A percentile compares a stretch with the other conserved stretches of the same genome.
phyloP scores from a whole-genome alignment of 1,140 invertebrate genomes.

The Mylabris phalerata region DNA sequence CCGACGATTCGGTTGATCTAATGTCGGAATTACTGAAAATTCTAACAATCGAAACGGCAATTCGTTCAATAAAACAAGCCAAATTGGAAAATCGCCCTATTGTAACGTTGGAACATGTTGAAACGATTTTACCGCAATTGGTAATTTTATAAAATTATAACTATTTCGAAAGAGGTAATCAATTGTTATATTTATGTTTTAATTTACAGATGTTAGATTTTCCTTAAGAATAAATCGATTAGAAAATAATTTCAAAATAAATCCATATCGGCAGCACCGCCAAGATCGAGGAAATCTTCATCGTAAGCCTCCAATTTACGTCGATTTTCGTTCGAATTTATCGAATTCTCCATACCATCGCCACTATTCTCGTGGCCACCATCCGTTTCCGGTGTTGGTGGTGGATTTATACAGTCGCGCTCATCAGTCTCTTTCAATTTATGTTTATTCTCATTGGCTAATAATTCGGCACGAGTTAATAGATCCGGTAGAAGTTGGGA shows the following conservation, averaged over 20 bases:
- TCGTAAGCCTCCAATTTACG: slow-evolving; percentile 46
- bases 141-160: slow-evolving; percentile 15
- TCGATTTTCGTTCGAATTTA: slow-evolving; percentile 1
- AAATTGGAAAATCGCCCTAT: slow-evolving; percentile 37
- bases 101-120: slow-evolving; percentile 29
- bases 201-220: slow-evolving; percentile 31
- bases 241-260: slow-evolving; percentile 47
- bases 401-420: slow-evolving; percentile 62
- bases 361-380: slow-evolving; percentile 62
- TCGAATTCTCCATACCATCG: slow-evolving; percentile 47
- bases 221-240: slow-evolving; percentile 10
- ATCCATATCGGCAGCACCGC: slow-evolving; percentile 65
- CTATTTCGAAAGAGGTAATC: slow-evolving; percentile 1
- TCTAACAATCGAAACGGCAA: slow-evolving; percentile 45
- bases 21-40: slow-evolving; percentile 45
- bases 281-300: slow-evolving; percentile 65
- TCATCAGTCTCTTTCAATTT: slow-evolving; percentile 45
- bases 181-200: slow-evolving; percentile 8
- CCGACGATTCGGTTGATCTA: slow-evolving; percentile 36
- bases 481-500: slow-evolving; percentile 54
- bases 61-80: slow-evolving; percentile 45
- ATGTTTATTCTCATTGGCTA: slow-evolving; percentile 41
- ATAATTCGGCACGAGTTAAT: slow-evolving; percentile 50
- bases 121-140: slow-evolving; percentile 31
- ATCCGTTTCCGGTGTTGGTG: slow-evolving; percentile 69